Base-by-base conservation (phyloP, 2,113 vertebrate genomes). In the Sylvicapra grimmia region DNA sequence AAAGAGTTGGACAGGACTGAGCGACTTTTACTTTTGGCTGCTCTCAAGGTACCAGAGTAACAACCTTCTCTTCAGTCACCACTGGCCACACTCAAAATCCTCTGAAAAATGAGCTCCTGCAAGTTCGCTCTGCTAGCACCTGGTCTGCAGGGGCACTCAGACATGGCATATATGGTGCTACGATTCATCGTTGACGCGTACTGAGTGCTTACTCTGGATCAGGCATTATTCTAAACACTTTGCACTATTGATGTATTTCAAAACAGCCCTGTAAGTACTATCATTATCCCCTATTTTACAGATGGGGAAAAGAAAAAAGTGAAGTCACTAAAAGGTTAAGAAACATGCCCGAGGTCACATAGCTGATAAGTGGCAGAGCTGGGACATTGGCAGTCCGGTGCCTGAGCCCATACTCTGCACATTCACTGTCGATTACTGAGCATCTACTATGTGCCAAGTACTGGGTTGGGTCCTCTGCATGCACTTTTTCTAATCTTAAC, bases 101-200 rank as follows among this genome's bases (percentile, higher is more conserved):
- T 79, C 85, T 93, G 13, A 25, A 68, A 58, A 27, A 31, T 10
- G 65, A 90, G 21, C 25, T 83, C 10, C 4, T 25, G 61, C 16
- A n/a, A 47, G 31, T 23, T 25, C 2, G 2, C 40, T 16, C 8
- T 51, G 4, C 58, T 4, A 16, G 47, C 27, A 33, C 27, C 59
- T 36, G 19, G 54, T 53, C 68, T 23, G 40, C 31, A 56, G 51
- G 80, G 10, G 1, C 23, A 2, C 29, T 13, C 27, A 8, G 79
- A 85, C 44, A 19, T 0, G 3, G 29, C 29, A 3, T 11, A 14
- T 1, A 14, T 8, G 8, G 8, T 0, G 0, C 25, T 40, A 13
- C 21, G 54, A 49, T 18, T 18, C 77, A 56, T 9, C 1, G 2
- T 21, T n/a, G 13, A 16, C 3, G 0, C 12, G 51, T 9, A 12